Base-by-base conservation (phyloP, 2,888 invertebrate genomes). In the Mactromeris polynyma region DNA sequence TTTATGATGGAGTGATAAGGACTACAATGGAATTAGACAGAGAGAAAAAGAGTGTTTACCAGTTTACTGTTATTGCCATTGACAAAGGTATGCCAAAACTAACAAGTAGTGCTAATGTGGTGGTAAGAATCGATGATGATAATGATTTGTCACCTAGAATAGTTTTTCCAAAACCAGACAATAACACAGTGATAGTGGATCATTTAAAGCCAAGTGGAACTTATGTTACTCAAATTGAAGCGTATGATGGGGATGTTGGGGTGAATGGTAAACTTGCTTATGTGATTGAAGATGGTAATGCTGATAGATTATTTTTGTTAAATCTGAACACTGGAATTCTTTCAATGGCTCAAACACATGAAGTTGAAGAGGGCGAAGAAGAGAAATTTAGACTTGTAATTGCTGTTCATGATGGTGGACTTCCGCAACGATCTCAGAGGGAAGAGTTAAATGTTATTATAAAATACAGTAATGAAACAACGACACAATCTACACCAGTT, bases 81-180 rank as follows among this genome's bases (percentile, higher is more conserved):
- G 94, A 94, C 83, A 92, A 92, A 69, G 94, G 94, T 40, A 38
- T 77, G 7, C 94, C 94, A 33, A 88, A 88, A 69, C 36, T 83
- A 84, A 93, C 90, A 14, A 90, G 92, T 83, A 87, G 90, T 64
- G 92, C 90, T 79, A 89, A 80, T 21, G 93, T 94, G 33, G 83
- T 90, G 54, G 84, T 94, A 19, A 89, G 89, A 80, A 93, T 96
- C 7, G 87, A 86, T 1, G 96, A 96, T 91, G 93, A 93, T n/a
- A 96, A 96, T 90, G 96, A 96, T 90, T 94, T 96, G 81, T 85
- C 92, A 0, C 96, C 96, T 4, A 83, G 87, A n/a, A 94, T 96
- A 42, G 81, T 87, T 0, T 95, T 95, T 85, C 96, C 96, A 9
- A 93, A 90, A 69, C 81, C 85, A 26, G 88, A 78, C n/a, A 95